A percentile compares a stretch with the other conserved stretches of the same genome.
Evolutionary conservation across 2,888 invertebrate genomes (phyloP).

Genomic region (Biston betularia): DNA sequence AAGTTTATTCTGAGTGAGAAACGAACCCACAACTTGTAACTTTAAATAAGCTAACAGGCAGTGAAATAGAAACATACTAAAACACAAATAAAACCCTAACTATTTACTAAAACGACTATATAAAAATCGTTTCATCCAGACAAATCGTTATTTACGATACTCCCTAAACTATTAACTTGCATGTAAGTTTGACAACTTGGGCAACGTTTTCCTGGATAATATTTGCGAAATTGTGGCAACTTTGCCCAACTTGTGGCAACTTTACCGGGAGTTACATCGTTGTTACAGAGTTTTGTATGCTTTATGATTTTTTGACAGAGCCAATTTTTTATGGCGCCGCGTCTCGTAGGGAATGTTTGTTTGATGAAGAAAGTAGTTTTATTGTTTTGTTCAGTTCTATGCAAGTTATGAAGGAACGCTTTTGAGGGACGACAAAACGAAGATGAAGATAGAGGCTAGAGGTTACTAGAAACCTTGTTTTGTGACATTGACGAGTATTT

Average conservation of each 20-base stretch:
- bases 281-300: slow-evolving; percentile 14
- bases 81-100: neutral
- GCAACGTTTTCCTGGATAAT: slow-evolving; percentile 24
- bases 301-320: slow-evolving; percentile 16
- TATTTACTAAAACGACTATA: neutral
- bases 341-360: slow-evolving; percentile 6
- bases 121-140: slow-evolving; percentile 11
- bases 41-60: too few relatives aligned
- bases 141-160: slow-evolving; percentile 27
- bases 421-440: too few relatives aligned
- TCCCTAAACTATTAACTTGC: slow-evolving; percentile 26
- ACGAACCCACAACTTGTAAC: too few relatives aligned
- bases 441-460: too few relatives aligned
- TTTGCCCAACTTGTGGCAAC: slow-evolving; percentile 11
- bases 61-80: too few relatives aligned
- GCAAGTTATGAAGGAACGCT: too few relatives aligned
- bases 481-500: too few relatives aligned
- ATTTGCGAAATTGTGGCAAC: slow-evolving; percentile 28
- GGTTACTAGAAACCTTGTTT: too few relatives aligned
- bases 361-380: slow-evolving; percentile 1
- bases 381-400: neutral
- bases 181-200: slow-evolving; percentile 22
- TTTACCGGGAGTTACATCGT: slow-evolving; percentile 5
- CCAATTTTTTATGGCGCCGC: slow-evolving; percentile 6
- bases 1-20: too few relatives aligned